Evolutionary conservation across 2,113 vertebrate species (phyloP), one percentile per base, ranked within the genome.

Genomic region (Lates calcarifer): DNA sequence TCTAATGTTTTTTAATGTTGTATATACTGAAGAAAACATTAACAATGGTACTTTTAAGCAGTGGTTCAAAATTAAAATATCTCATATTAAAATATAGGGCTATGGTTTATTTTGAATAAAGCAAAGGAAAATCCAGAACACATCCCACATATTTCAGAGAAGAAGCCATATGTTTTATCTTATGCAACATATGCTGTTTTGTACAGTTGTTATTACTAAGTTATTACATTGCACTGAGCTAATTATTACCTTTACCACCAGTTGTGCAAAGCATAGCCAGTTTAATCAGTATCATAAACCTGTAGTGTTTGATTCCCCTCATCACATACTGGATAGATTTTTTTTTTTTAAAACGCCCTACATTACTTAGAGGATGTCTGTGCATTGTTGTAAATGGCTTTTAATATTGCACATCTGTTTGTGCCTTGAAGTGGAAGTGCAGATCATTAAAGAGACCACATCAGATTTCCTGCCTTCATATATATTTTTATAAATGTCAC

Each of bases 401-500:
- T 4, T 55, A 61, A 49, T 37, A 37, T 13, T 51, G 18, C 8
- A 47, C 53, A 70, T 11, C 37, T 57, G n/a, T 35, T 49, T 71
- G 68, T 81, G 79, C 53, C 79, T 81, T 83, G 43, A 60, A 0
- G 11, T 81, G 24, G 22, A 74, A 12, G 26, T 47, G 11, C 0
- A 0, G 29, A 53, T 66, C 17, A 73, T 79, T 75, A 49, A 57
- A 72, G 33, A 13, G 2, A 56, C 9, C 15, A 29, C 10, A 22
- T 69, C 57, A 47, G 22, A 37, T 55, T 64, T 76, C 73, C 43
- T 75, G 47, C 55, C 31, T 70, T 62, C 10, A 22, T 74, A 55
- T 41, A 60, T 56, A 29, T 80, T 69, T 86, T 77, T 81, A 57
- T 74, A 51, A 15, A 9, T 49, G 37, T 66, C 41, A 43, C 14